These are phyloP conservation scores for Escarpia spicata DNA, from an alignment of 2,888 invertebrate species.

Conservation along the genomic window DNA sequence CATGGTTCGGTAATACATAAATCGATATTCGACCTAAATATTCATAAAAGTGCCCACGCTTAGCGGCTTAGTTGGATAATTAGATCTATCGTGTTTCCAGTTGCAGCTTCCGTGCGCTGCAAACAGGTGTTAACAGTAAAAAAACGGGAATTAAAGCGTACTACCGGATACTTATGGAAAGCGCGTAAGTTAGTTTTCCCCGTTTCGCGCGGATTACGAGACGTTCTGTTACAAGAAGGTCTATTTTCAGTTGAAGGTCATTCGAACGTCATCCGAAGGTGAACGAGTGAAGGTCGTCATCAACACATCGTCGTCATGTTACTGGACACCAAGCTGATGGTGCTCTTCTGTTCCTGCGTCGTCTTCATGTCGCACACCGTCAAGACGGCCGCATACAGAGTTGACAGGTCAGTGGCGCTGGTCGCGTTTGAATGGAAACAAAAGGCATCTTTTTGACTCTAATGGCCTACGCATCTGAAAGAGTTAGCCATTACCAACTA, in stretches of 20 bases:
- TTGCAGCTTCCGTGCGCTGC: background rate
- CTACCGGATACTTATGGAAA: background rate
- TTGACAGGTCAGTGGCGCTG: background rate
- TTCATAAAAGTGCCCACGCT: background rate
- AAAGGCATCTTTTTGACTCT: no score
- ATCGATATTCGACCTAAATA: background rate
- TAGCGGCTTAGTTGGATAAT: background rate
- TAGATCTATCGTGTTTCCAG: background rate
- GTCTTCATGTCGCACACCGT: background rate
- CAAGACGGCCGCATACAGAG: background rate
- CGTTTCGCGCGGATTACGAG: background rate
- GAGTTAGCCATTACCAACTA: no score
- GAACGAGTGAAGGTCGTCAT: background rate
- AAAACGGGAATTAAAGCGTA: background rate
- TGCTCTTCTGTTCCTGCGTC: slow-evolving; percentile 1
- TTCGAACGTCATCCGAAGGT: background rate
- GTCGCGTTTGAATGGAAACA: no score
- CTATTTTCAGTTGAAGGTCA: slow-evolving; percentile 4
- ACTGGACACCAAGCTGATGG: slow-evolving; percentile 4
- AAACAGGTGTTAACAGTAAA: background rate
- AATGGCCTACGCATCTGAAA: no score
- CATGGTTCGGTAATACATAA: no score
- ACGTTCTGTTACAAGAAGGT: background rate
- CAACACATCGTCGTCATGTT: background rate
- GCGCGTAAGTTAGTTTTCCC: background rate